These are phyloP conservation scores for Coecobrya sp. DNA, from an alignment of 2,888 invertebrate genomes.

Conservation along the genomic window DNA sequence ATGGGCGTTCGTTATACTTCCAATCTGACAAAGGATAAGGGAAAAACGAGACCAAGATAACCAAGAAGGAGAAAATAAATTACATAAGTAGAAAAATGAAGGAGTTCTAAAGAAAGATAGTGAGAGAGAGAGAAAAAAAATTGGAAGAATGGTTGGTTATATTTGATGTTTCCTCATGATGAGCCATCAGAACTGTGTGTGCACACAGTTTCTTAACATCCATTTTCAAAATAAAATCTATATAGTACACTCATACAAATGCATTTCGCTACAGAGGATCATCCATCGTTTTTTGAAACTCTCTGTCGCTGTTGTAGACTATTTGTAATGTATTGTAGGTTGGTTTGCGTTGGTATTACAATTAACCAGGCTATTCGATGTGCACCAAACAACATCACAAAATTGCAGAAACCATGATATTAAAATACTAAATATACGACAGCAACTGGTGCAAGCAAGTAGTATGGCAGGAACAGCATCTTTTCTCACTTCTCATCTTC, in stretches of 20 bases:
- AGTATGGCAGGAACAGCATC: not conserved
- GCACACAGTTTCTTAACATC: slow-evolving; percentile 1
- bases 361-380: slow-evolving; percentile 50
- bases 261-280: slow-evolving; percentile 19
- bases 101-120: not conserved
- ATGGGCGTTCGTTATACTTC: not conserved
- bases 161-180: slow-evolving; percentile 50
- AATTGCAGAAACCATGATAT: slow-evolving; percentile 19
- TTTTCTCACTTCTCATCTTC: not conserved
- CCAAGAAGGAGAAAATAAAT: slow-evolving; percentile 33
- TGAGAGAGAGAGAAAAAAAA: slow-evolving; percentile 58
- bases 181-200: slow-evolving; percentile 65
- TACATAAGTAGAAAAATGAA: not conserved
- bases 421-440: slow-evolving; percentile 39
- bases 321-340: not conserved
- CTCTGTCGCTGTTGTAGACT: not conserved
- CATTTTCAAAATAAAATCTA: not conserved
- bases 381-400: slow-evolving; percentile 27
- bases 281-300: slow-evolving; percentile 2
- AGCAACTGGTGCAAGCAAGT: slow-evolving; percentile 62
- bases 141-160: slow-evolving; percentile 67
- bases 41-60: not conserved
- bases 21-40: slow-evolving; percentile 15
- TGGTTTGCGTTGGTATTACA: not conserved
- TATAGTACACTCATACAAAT: not conserved